A percentile compares a stretch with the other conserved stretches of the same genome.
Evolutionary conservation across 2,797 vertebrate species (phyloP).

Genomic region (Pseudochromis fuscus): DNA sequence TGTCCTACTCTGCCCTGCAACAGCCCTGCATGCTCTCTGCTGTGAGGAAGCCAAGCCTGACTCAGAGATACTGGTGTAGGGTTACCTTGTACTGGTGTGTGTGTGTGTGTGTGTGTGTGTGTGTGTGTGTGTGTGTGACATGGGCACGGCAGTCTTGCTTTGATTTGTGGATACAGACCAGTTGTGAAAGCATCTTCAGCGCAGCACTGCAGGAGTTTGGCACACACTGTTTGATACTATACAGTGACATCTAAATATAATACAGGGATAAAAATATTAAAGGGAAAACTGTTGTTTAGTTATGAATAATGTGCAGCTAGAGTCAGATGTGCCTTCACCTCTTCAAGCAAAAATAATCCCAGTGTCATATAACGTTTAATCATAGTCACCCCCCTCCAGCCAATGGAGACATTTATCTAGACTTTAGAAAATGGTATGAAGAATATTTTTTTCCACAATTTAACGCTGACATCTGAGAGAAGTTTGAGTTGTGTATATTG

Average conservation of each 20-base stretch:
- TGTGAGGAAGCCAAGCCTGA: slow-evolving; percentile 58
- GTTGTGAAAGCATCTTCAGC: slow-evolving; percentile 41
- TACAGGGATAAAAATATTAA: background rate
- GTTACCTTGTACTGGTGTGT: slow-evolving; percentile 62
- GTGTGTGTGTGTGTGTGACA: slow-evolving; percentile 29
- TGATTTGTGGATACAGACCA: slow-evolving; percentile 40
- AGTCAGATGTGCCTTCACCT: slow-evolving; percentile 2
- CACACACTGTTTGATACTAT: slow-evolving; percentile 26
- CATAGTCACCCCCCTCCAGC: slow-evolving; percentile 14
- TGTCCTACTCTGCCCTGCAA: slow-evolving; percentile 73
- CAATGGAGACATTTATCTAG: slow-evolving; percentile 39
- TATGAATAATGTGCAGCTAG: background rate
- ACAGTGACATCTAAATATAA: slow-evolving; percentile 29
- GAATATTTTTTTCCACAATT: slow-evolving; percentile 24
- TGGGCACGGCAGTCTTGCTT: slow-evolving; percentile 17
- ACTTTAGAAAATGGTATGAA: slow-evolving; percentile 25
- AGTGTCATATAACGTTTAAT: slow-evolving; percentile 32
- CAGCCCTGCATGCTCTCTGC: slow-evolving; percentile 55
- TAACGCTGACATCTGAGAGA: slow-evolving; percentile 38
- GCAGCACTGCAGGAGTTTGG: slow-evolving; percentile 17
- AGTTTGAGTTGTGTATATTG: slow-evolving; percentile 28
- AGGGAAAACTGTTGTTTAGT: slow-evolving; percentile 1
- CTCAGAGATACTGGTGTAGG: slow-evolving; percentile 64
- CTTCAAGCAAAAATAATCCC: background rate
- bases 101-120: slow-evolving; percentile 12